A percentile compares a stretch with the other conserved stretches of the same genome.
Conservation (phyloP, 2,797 vertebrate species). For the Oreonectes daqikongensis region DNA sequence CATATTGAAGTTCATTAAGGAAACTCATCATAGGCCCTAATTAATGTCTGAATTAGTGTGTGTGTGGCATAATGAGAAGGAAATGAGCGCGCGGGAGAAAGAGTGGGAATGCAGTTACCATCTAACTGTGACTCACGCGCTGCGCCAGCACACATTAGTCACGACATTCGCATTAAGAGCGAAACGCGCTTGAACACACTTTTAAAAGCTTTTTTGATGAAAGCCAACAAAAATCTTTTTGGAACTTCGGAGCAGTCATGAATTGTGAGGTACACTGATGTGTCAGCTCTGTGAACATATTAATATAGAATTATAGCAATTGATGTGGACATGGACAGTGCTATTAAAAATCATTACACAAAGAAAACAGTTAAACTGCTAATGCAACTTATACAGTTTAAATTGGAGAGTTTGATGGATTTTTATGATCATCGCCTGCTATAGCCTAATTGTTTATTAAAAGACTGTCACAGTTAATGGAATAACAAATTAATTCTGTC, state of each 20-base stretch:
- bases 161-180: slow-evolving; percentile 49
- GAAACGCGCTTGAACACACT: slow-evolving; percentile 20
- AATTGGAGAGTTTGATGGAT: slow-evolving; percentile 38
- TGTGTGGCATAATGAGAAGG: slow-evolving; percentile 60
- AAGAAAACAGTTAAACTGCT: slow-evolving; percentile 25
- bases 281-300: slow-evolving; percentile 34
- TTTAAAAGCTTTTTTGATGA: slow-evolving; percentile 40
- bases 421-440: slow-evolving; percentile 35
- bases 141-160: slow-evolving; percentile 59
- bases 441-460: slow-evolving; percentile 47
- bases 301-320: slow-evolving; percentile 4
- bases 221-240: slow-evolving; percentile 36
- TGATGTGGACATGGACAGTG: not conserved
- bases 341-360: slow-evolving; percentile 8
- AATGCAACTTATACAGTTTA: slow-evolving; percentile 47
- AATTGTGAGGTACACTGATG: slow-evolving; percentile 3
- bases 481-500: not conserved
- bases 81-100: slow-evolving; percentile 56
- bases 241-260: slow-evolving; percentile 17
- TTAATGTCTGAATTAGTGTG: slow-evolving; percentile 60
- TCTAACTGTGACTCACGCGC: slow-evolving; percentile 56
- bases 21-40: slow-evolving; percentile 63
- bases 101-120: slow-evolving; percentile 35
- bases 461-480: slow-evolving; percentile 44
- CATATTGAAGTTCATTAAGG: slow-evolving; percentile 59